These are phyloP conservation scores for Drosophila oshimai DNA, from an alignment of 1,140 invertebrate genomes.

Conservation along the genomic window DNA sequence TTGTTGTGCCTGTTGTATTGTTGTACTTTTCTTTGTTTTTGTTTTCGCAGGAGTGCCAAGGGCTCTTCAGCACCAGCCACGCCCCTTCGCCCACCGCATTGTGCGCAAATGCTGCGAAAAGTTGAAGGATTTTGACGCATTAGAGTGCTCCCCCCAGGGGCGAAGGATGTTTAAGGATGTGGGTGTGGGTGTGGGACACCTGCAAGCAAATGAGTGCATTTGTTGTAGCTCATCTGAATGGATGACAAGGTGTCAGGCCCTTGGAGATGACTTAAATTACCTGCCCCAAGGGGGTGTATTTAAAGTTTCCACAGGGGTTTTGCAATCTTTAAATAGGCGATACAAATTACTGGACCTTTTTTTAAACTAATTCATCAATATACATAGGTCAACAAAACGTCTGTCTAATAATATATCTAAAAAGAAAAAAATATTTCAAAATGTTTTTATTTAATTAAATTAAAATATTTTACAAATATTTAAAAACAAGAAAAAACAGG, in stretches of 20 bases:
- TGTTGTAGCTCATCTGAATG: conserved; percentile 16
- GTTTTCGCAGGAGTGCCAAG: conserved; percentile 48
- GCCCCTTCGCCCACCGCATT: conserved; percentile 33
- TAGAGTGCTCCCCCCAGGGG: conserved; percentile 40
- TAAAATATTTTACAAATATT: too few species aligned
- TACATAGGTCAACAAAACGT: too few species aligned
- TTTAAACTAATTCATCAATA: too few species aligned
- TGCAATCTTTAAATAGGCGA: too few species aligned
- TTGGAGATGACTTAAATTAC: conserved; percentile 8
- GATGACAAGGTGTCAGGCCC: conserved; percentile 6
- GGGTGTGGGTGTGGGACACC: conserved; percentile 32
- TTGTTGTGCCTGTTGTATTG: conserved; percentile 28
- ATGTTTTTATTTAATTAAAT: too few species aligned
- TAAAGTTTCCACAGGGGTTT: too few species aligned
- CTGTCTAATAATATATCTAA: too few species aligned
- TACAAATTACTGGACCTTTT: too few species aligned
- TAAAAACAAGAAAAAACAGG: too few species aligned
- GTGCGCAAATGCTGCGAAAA: conserved; percentile 70
- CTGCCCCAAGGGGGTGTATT: too few species aligned
- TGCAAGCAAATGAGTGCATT: conserved; percentile 72
- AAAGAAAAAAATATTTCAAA: too few species aligned
- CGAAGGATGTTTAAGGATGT: neutral
- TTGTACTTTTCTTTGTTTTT: conserved; percentile 40
- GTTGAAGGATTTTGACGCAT: conserved; percentile 79
- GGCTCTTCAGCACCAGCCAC: conserved; percentile 53